phyloP scores from a whole-genome alignment of 2,113 vertebrate species.

The Dolichallabes microphthalmus region DNA sequence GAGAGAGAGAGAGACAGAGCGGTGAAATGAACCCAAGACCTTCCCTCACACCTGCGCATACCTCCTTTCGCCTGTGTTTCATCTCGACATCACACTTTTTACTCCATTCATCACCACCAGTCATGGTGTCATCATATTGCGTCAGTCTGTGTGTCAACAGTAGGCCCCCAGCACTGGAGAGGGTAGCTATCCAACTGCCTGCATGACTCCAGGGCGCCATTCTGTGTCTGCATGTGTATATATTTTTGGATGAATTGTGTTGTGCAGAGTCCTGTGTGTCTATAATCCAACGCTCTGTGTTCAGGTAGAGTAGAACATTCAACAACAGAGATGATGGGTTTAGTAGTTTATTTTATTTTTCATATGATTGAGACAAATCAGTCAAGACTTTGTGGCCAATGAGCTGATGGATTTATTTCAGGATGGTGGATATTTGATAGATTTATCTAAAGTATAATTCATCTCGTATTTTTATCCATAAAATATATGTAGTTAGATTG shows the following conservation, averaged over 20 bases:
- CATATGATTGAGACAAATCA: neutral
- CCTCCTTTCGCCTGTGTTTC: conserved; percentile 65
- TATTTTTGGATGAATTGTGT: conserved; percentile 5
- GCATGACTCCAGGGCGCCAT: conserved; percentile 48
- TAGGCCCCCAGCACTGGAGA: conserved; percentile 58
- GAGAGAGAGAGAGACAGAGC: too few species aligned
- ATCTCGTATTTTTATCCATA: neutral
- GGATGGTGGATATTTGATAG: neutral
- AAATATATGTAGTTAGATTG: neutral
- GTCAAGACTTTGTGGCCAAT: neutral
- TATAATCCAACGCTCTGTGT: conserved; percentile 8
- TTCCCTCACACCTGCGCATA: conserved; percentile 63
- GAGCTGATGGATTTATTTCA: neutral
- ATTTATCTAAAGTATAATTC: neutral
- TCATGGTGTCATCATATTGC: conserved; percentile 59
- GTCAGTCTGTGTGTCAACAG: conserved; percentile 68
- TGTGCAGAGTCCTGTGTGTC: conserved; percentile 7
- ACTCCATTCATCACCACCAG: conserved; percentile 60
- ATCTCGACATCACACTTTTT: conserved; percentile 66
- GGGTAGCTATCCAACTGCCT: conserved; percentile 65
- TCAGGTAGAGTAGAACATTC: neutral
- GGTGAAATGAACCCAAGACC: conserved; percentile 54
- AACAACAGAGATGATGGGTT: neutral
- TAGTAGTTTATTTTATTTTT: neutral
- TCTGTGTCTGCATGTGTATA: conserved; percentile 45